Evolutionary conservation across 2,888 invertebrate species (phyloP), one percentile per base, ranked within the genome.

Genomic region (Macrostomum cliftonense): DNA sequence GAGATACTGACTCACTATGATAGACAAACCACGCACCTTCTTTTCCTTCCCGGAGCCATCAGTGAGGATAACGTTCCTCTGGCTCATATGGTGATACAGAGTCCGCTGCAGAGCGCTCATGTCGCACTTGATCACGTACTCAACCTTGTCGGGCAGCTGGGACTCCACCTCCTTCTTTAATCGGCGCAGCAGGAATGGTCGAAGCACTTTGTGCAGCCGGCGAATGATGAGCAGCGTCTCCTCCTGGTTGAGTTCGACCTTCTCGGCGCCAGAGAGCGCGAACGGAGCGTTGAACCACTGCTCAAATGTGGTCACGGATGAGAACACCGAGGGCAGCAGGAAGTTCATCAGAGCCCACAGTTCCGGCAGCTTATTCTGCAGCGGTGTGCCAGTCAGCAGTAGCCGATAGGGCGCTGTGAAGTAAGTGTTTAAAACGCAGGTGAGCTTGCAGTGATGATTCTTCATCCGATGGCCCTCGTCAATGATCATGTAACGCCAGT

Each of bases 211-310:
- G 74, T 97, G 97, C 64, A 97, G 74, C 78, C 97, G 93, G 55
- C 97, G 83, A 72, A 97, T 97, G 66, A 97, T 97, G 64, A 97
- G 78, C 75, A 99, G 88, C 0, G 95, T 95, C 77, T 97, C 97
- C 77, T 97, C 97, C 70, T 93, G 91, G 66, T 97, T 99, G 60
- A 97, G 67, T 69, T 97, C 97, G 52, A 93, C 88, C 75, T 74
- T 75, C 58, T 99, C 97, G 4, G 28, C 4, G 49, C 95, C 95
- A 5, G 95, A 95, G 19, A 93, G 93, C 12, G 97, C 95, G 68
- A 97, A 97, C 0, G 97, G 97, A 17, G 97, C 95, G 71, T 99
- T 97, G 73, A 97, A 99, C 95, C 97, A 99, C 71, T 95, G 93
- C 64, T 99, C 97, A 68, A 97, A 97, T 0, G 95, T 97, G 51